Conservation (phyloP, 2,113 vertebrate genomes). For the Lethenteron camtschaticum region DNA sequence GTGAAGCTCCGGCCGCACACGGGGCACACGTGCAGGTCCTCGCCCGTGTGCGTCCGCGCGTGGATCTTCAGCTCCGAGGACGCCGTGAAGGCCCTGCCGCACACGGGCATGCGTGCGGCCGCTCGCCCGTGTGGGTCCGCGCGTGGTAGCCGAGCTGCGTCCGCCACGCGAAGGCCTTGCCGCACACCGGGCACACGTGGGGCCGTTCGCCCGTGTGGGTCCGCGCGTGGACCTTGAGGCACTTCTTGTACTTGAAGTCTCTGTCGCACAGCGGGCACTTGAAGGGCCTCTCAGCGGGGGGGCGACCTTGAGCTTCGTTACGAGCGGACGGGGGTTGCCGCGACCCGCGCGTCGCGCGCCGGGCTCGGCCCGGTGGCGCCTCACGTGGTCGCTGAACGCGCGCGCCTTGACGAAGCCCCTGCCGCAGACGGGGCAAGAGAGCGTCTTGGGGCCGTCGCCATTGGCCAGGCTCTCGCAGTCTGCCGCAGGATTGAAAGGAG, state of each 20-base stretch:
- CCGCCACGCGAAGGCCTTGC: constrained; percentile 55
- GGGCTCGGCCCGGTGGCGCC: not conserved
- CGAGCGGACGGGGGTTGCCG: too few species aligned
- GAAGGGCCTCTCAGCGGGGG: not conserved
- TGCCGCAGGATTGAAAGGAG: too few species aligned
- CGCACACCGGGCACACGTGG: constrained; percentile 41
- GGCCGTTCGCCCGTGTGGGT: constrained; percentile 28
- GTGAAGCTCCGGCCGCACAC: constrained; percentile 22
- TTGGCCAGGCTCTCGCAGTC: too few species aligned
- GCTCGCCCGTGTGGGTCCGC: constrained; percentile 54
- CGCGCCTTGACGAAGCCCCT: not conserved
- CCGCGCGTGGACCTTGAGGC: constrained; percentile 32
- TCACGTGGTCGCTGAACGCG: not conserved
- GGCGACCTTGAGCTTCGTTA: not conserved
- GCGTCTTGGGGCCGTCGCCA: too few species aligned
- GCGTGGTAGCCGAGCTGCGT: constrained; percentile 67
- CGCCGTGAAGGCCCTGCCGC: constrained; percentile 52
- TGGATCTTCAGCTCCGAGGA: constrained; percentile 55
- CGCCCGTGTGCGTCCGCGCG: constrained; percentile 45
- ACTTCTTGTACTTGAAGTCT: not conserved
- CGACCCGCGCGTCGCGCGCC: too few species aligned
- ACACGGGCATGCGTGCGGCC: constrained; percentile 41
- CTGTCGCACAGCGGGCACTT: not conserved
- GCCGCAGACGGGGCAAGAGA: not conserved
- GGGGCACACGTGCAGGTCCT: constrained; percentile 35